Conservation (phyloP, 2,113 vertebrate genomes). For the Bufo bufo region DNA sequence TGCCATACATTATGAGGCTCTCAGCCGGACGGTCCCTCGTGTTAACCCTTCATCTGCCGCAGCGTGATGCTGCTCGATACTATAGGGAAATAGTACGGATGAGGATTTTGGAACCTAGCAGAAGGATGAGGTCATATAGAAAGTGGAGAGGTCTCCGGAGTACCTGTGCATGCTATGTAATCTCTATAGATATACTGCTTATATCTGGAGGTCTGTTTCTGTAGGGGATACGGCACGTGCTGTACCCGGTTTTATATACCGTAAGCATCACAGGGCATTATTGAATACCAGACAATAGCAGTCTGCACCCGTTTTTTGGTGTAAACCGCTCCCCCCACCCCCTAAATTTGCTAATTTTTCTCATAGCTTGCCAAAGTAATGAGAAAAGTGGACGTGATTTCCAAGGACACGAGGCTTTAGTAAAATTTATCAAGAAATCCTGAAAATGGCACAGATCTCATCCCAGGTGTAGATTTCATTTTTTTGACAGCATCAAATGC, state of each 20-base stretch:
- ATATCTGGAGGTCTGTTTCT: background rate
- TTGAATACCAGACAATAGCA: too few relatives aligned
- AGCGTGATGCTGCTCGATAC: background rate
- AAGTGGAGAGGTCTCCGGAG: background rate
- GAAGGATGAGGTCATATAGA: background rate
- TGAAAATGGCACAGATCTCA: too few relatives aligned
- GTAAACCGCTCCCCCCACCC: too few relatives aligned
- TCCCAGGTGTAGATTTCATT: too few relatives aligned
- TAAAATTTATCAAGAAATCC: too few relatives aligned
- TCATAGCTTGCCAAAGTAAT: too few relatives aligned
- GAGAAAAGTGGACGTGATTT: too few relatives aligned
- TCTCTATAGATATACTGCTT: background rate
- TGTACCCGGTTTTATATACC: background rate
- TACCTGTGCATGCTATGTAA: background rate
- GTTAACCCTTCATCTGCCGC: constrained; percentile 28
- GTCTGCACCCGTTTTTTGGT: too few relatives aligned
- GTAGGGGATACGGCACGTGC: background rate
- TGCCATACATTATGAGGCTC: constrained; percentile 44
- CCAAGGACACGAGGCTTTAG: too few relatives aligned
- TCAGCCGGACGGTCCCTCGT: background rate
- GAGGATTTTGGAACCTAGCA: background rate
- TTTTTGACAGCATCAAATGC: too few relatives aligned
- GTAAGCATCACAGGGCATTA: too few relatives aligned
- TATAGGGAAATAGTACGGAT: background rate
- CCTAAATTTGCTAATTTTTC: too few relatives aligned